A percentile compares a stretch with the other conserved stretches of the same genome.
Evolutionary conservation across 92 coral and sea anemone species (phyloP).

Genomic region (Heteractis magnifica): DNA sequence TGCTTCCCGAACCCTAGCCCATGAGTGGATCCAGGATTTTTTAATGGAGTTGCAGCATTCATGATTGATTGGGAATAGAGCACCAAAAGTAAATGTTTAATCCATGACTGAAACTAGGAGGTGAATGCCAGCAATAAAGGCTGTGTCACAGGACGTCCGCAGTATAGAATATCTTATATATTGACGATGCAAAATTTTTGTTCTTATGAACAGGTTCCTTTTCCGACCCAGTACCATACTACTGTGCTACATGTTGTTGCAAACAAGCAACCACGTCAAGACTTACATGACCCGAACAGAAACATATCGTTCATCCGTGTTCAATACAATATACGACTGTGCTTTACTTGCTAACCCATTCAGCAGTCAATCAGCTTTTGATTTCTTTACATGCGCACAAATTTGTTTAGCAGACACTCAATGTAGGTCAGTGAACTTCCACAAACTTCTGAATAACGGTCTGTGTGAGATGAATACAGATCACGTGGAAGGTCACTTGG

Average conservation of each 20-base stretch:
- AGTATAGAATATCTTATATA: no score
- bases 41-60: no score
- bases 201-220: neutral
- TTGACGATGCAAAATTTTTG: no score
- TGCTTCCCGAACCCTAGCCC: no score
- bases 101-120: no score
- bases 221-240: neutral
- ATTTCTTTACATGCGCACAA: constrained; percentile 1
- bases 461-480: neutral
- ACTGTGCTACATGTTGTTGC: neutral
- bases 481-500: neutral
- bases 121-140: no score
- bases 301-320: neutral
- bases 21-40: no score
- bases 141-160: no score
- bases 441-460: neutral
- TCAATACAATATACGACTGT: neutral
- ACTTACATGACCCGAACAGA: neutral
- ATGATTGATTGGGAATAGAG: no score
- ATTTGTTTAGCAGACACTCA: neutral
- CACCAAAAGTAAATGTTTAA: no score
- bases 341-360: neutral
- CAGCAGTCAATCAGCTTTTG: neutral
- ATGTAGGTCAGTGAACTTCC: constrained; percentile 1
- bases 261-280: neutral